phyloP scores from a whole-genome alignment of 1,140 invertebrate genomes.

The Mizuhopecten yessoensis region DNA sequence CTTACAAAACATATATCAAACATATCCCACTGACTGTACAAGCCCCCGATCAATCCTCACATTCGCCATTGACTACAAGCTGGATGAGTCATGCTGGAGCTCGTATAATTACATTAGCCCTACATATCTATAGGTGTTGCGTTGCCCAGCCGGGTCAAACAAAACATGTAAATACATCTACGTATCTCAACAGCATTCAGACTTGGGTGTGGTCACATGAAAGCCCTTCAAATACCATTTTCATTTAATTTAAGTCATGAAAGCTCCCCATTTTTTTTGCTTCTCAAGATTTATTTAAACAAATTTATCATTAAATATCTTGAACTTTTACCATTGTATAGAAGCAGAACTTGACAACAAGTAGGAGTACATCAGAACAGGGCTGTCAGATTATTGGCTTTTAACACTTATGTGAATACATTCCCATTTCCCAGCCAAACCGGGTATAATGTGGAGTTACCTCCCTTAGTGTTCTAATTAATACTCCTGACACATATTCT shows the following conservation, averaged over 20 bases:
- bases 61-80: slow-evolving; percentile 1
- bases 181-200: background rate
- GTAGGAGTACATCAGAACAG: background rate
- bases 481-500: background rate
- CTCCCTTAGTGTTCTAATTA: slow-evolving; percentile 1
- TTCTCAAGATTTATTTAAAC: background rate
- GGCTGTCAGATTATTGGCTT: background rate
- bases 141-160: slow-evolving; percentile 36
- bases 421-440: no score
- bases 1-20: slow-evolving; percentile 35
- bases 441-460: background rate
- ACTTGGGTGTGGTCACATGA: background rate
- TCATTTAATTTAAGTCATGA: background rate
- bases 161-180: slow-evolving; percentile 26
- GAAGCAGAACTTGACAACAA: background rate
- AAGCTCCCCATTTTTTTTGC: background rate
- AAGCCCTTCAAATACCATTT: background rate
- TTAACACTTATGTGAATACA: no score
- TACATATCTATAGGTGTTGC: slow-evolving; percentile 38
- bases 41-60: slow-evolving; percentile 8
- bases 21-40: background rate
- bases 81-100: slow-evolving; percentile 31
- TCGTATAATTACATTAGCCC: slow-evolving; percentile 27
- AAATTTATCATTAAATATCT: background rate
- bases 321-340: no score